Evolutionary conservation across 2,113 vertebrate species (phyloP).

Genomic region (Pachycephala philippinensis): DNA sequence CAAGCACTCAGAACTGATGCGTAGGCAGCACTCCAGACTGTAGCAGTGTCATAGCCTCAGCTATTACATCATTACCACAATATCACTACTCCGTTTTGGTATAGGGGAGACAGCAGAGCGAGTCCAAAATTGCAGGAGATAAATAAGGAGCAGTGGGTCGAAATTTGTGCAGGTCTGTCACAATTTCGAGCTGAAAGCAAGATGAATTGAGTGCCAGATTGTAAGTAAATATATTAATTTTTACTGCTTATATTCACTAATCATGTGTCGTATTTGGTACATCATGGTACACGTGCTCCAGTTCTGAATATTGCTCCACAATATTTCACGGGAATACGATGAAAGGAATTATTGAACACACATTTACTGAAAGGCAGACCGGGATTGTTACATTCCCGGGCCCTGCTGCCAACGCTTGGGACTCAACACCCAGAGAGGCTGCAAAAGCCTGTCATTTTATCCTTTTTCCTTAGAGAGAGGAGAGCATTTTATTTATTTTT

Average conservation of each 20-base stretch:
- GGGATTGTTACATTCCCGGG: not conserved
- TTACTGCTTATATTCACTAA: not conserved
- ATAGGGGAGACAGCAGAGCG: not conserved
- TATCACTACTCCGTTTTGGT: not conserved
- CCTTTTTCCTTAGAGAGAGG: not conserved
- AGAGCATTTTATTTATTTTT: not conserved
- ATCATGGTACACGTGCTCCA: accelerated
- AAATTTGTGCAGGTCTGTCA: accelerated
- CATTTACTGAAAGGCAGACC: not conserved
- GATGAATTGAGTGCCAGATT: not conserved
- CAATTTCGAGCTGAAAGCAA: not conserved
- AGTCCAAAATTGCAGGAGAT: not conserved
- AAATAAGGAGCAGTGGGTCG: not conserved
- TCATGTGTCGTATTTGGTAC: accelerated
- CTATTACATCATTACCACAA: no score
- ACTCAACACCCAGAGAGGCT: no score
- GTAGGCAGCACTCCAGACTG: accelerated
- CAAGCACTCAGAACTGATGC: no score
- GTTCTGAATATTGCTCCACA: not conserved
- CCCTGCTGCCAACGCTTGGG: not conserved
- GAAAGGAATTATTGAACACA: not conserved
- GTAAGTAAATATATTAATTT: not conserved
- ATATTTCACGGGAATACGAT: not conserved
- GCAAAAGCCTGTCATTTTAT: no score
- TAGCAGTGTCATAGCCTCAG: not conserved